phyloP scores from a whole-genome alignment of 2,797 vertebrate genomes.

The Gila robusta region DNA sequence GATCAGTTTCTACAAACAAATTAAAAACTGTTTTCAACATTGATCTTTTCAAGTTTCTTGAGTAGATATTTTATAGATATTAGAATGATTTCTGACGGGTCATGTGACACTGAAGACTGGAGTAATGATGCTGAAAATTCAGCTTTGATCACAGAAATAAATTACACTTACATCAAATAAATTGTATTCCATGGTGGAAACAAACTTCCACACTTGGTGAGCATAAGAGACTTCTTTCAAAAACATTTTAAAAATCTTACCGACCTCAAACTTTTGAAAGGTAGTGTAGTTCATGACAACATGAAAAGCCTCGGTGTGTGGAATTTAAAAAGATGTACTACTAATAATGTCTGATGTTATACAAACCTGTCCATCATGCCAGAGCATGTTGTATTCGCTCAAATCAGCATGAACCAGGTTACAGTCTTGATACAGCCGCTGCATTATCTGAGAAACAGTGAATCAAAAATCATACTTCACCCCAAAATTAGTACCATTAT shows the following conservation, averaged over 20 bases:
- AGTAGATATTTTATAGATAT: background rate
- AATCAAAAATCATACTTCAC: background rate
- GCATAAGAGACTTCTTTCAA: background rate
- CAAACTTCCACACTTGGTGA: background rate
- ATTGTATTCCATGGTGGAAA: background rate
- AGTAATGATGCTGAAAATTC: background rate
- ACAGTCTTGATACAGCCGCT: constrained; percentile 88
- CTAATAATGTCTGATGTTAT: background rate
- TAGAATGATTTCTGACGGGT: background rate
- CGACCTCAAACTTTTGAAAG: background rate
- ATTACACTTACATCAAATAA: background rate
- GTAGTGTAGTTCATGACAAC: background rate
- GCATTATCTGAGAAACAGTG: constrained; percentile 86
- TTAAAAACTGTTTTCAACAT: background rate
- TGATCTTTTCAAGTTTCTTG: background rate
- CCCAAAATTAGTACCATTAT: background rate
- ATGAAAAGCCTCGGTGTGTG: background rate
- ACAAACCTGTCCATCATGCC: constrained; percentile 90
- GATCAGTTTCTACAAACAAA: too few relatives aligned
- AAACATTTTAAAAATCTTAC: background rate
- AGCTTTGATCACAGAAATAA: background rate
- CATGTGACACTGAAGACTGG: background rate
- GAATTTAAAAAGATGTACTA: background rate
- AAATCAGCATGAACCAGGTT: constrained; percentile 94
- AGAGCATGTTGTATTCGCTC: constrained; percentile 98